A percentile compares a stretch with the other conserved stretches of the same genome.
phyloP scores from a whole-genome alignment of 2,797 vertebrate species.

The Thaleichthys pacificus region DNA sequence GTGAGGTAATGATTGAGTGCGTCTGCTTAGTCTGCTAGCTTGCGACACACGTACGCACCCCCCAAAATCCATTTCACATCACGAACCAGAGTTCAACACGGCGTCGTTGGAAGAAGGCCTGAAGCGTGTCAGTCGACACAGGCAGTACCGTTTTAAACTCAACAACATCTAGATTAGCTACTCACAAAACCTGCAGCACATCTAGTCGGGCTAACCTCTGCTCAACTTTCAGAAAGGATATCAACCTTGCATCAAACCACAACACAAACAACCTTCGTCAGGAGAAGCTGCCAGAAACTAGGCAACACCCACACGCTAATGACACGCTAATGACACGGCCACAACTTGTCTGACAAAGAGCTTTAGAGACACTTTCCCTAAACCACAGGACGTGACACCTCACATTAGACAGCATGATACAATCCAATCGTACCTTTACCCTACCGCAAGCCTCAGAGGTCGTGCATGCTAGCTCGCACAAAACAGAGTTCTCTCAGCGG shows the following conservation, averaged over 20 bases:
- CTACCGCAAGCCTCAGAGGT: no score
- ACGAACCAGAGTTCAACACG: no score
- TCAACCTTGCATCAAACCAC: constrained; percentile 38
- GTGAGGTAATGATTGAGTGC: constrained; percentile 17
- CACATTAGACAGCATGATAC: constrained; percentile 7
- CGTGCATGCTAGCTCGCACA: no score
- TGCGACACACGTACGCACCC: neutral
- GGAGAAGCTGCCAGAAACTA: constrained; percentile 29
- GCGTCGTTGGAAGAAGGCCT: no score
- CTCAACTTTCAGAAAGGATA: constrained; percentile 54
- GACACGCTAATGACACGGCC: constrained; percentile 13
- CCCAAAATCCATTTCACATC: no score
- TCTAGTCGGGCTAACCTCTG: neutral
- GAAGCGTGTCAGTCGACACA: no score
- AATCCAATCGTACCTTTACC: no score
- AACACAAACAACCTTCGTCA: constrained; percentile 21
- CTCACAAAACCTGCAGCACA: neutral
- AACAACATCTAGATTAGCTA: neutral
- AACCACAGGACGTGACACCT: constrained; percentile 40
- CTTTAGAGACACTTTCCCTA: constrained; percentile 14
- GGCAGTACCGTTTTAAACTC: no score
- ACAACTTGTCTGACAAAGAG: constrained; percentile 29
- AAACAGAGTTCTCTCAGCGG: no score
- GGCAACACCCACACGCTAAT: constrained; percentile 38
- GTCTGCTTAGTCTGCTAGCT: neutral